phyloP scores from a whole-genome alignment of 2,113 vertebrate genomes.

The Pheucticus melanocephalus region DNA sequence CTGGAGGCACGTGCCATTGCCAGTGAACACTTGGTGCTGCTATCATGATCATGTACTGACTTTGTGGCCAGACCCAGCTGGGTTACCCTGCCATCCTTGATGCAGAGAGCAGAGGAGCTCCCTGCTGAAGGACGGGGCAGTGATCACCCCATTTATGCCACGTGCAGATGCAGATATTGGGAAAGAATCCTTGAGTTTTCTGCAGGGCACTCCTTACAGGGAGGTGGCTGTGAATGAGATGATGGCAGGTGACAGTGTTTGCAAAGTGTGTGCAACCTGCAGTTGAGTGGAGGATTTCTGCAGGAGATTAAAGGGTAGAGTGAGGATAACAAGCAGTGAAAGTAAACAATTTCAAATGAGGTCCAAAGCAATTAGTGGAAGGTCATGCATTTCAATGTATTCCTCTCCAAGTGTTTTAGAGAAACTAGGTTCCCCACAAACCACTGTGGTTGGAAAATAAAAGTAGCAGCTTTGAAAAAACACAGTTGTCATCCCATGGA shows the following conservation, averaged over 20 bases:
- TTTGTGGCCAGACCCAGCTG: accelerated
- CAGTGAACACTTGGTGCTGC: background rate
- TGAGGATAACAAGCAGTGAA: constrained; percentile 14
- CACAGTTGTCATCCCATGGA: background rate
- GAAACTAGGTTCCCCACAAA: background rate
- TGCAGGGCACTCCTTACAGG: background rate
- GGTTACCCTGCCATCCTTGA: background rate
- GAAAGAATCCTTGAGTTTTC: background rate
- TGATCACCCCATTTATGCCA: background rate
- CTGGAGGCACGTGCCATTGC: background rate
- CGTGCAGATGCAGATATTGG: background rate
- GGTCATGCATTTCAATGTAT: background rate
- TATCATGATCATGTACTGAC: accelerated
- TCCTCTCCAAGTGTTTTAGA: background rate
- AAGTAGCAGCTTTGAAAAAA: background rate
- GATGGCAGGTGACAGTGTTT: accelerated
- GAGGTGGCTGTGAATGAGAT: background rate
- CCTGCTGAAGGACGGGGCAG: background rate
- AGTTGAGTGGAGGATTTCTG: background rate
- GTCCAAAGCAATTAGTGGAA: background rate
- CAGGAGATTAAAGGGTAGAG: background rate
- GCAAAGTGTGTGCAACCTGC: background rate
- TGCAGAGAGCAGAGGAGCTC: background rate
- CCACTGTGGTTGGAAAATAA: background rate
- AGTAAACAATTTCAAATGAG: background rate